A percentile compares a stretch with the other conserved stretches of the same genome.
Conservation (phyloP, 2,797 vertebrate species). For the Limosa lapponica region DNA sequence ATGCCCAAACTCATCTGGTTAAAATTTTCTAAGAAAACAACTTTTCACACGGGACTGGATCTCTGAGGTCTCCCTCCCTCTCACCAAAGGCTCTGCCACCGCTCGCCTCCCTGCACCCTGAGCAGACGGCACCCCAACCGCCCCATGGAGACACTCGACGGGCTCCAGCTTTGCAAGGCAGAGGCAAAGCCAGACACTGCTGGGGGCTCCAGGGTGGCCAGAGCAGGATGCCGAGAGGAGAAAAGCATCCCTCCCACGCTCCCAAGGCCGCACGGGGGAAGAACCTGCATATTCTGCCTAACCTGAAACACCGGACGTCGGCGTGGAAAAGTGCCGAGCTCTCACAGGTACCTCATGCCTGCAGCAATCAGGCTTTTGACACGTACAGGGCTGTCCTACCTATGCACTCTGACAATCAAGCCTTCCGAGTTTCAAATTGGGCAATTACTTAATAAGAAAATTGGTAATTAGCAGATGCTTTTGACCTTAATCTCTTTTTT, state of each 20-base stretch:
- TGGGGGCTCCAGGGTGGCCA: not conserved
- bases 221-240: fast-evolving
- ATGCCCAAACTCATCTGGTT: not conserved
- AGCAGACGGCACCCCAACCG: fast-evolving
- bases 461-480: not conserved
- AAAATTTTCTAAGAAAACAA: not conserved
- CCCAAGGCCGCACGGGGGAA: not conserved
- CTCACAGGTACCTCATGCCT: not conserved
- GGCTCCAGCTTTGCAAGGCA: not conserved
- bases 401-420: not conserved
- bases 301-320: not conserved
- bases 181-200: not conserved
- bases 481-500: conserved; percentile 41
- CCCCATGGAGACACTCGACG: fast-evolving
- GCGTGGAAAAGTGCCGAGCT: not conserved
- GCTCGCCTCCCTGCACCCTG: fast-evolving
- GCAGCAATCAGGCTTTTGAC: not conserved
- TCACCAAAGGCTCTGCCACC: not conserved
- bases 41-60: not conserved
- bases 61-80: not conserved
- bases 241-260: not conserved
- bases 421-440: not conserved
- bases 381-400: not conserved
- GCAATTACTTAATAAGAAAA: conserved; percentile 3
- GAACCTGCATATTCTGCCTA: not conserved